A percentile compares a stretch with the other conserved stretches of the same genome.
phyloP scores from a whole-genome alignment of 2,797 vertebrate genomes.

The Lindbergichthys nudifrons region DNA sequence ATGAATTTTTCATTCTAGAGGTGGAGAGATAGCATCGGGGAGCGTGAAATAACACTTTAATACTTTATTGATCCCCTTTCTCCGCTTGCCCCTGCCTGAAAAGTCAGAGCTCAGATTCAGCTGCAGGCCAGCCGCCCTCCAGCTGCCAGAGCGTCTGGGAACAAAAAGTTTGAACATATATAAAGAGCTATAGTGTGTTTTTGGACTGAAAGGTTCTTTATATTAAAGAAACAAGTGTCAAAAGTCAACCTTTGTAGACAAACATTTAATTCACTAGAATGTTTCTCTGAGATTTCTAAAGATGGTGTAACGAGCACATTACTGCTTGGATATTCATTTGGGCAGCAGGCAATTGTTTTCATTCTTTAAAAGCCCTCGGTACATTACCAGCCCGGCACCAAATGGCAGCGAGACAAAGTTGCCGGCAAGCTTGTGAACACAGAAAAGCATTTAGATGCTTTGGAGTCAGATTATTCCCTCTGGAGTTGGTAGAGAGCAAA shows the following conservation, averaged over 20 bases:
- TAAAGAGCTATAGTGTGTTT: neutral
- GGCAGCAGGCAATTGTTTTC: too few species aligned
- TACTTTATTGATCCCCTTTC: conserved; percentile 63
- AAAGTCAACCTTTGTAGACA: neutral
- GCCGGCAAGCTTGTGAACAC: too few species aligned
- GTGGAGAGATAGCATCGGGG: conserved; percentile 12
- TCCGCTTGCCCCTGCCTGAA: conserved; percentile 24
- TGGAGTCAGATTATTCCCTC: too few species aligned
- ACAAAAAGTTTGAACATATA: conserved; percentile 11
- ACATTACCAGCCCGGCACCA: too few species aligned
- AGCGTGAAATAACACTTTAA: conserved; percentile 49
- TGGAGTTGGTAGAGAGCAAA: too few species aligned
- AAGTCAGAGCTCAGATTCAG: conserved; percentile 39
- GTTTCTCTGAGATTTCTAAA: neutral
- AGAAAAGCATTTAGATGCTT: too few species aligned
- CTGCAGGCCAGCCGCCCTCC: conserved; percentile 6
- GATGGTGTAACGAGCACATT: neutral
- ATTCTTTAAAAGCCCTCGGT: too few species aligned
- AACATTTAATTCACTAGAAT: neutral
- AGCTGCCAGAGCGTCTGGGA: conserved; percentile 3
- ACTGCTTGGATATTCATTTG: neutral
- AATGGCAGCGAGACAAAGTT: too few species aligned
- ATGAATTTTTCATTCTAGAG: conserved; percentile 42
- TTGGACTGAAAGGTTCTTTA: neutral
- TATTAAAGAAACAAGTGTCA: neutral